These are phyloP conservation scores for Casuarius casuarius DNA, from an alignment of 2,113 vertebrate genomes.

Conservation along the genomic window DNA sequence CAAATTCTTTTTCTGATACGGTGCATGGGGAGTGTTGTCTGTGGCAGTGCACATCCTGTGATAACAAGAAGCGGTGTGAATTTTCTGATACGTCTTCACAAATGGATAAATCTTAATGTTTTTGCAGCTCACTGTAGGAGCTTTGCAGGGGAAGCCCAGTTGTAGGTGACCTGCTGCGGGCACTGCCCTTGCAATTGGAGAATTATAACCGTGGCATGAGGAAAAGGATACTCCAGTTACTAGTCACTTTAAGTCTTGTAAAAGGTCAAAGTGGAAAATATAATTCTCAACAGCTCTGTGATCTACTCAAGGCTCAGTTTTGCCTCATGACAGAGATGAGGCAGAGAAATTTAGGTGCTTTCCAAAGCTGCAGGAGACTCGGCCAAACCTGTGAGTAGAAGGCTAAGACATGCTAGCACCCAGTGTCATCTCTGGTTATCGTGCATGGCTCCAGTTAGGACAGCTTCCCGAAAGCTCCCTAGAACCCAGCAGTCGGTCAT, in stretches of 20 bases:
- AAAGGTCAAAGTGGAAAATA: background rate
- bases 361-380: conserved; percentile 10
- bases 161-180: background rate
- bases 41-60: background rate
- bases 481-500: conserved; percentile 22
- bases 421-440: conserved; percentile 9
- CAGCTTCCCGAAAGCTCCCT: conserved; percentile 27
- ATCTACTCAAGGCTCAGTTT: background rate
- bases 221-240: background rate
- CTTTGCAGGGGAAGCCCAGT: background rate
- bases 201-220: background rate
- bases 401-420: background rate
- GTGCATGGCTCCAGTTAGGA: conserved; percentile 25
- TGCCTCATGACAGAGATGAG: background rate
- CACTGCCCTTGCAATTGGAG: background rate
- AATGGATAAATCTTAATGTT: background rate
- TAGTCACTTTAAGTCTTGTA: background rate
- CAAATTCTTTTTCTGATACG: background rate
- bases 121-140: background rate
- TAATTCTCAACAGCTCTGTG: background rate
- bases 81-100: background rate
- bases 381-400: background rate
- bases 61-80: background rate
- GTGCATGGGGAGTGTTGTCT: background rate
- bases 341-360: background rate